Evolutionary conservation across 2,888 invertebrate species (phyloP).

Genomic region (Arenicola marina): DNA sequence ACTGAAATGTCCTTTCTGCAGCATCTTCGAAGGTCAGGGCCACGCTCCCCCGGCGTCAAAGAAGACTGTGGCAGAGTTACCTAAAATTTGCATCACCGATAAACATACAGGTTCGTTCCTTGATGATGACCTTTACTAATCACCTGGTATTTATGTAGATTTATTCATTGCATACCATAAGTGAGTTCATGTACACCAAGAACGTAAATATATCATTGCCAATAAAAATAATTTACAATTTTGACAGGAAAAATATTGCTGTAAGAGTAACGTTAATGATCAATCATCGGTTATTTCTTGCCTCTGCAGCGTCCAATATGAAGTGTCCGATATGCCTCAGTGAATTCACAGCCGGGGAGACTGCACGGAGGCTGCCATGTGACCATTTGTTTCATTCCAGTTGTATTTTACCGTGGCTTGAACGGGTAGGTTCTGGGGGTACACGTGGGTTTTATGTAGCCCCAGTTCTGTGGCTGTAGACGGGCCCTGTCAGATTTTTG

Average conservation of each 20-base stretch:
- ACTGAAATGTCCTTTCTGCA: background rate
- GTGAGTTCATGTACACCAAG: no score
- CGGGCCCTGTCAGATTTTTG: no score
- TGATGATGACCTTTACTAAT: no score
- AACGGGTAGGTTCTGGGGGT: background rate
- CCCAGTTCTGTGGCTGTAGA: no score
- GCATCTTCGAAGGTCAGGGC: background rate
- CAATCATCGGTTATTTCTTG: no score
- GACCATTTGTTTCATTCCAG: background rate
- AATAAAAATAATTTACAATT: no score
- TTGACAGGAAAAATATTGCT: no score
- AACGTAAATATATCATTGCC: no score
- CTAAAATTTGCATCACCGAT: background rate
- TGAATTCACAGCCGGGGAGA: background rate
- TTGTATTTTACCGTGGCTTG: background rate
- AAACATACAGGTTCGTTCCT: background rate
- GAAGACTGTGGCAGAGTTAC: background rate
- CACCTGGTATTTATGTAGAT: background rate
- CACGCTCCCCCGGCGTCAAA: background rate
- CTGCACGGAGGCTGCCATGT: background rate
- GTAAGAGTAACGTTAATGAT: no score
- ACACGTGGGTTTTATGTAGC: background rate
- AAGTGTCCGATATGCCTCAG: background rate
- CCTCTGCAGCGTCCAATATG: background rate
- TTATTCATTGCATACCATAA: background rate